These are phyloP conservation scores for Aphrophora alni DNA, from an alignment of 2,888 invertebrate species.

Conservation along the genomic window DNA sequence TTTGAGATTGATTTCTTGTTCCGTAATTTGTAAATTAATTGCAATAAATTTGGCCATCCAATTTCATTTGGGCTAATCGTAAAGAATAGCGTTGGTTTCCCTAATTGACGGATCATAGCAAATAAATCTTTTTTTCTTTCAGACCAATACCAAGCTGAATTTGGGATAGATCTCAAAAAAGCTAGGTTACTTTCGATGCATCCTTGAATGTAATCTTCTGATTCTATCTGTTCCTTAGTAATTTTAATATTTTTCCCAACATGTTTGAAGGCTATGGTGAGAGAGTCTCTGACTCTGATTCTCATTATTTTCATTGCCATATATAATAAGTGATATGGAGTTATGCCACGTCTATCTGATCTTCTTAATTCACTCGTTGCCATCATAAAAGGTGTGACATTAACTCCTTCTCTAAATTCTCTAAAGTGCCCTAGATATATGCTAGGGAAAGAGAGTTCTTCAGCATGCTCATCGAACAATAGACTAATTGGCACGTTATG, in stretches of 20 bases:
- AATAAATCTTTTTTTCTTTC: constrained; percentile 44
- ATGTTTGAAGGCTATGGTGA: constrained; percentile 51
- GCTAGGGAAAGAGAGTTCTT: constrained; percentile 54
- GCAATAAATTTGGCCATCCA: background rate
- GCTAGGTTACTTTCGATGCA: too few relatives aligned
- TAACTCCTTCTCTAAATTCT: constrained; percentile 52
- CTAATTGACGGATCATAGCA: constrained; percentile 42
- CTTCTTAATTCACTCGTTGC: constrained; percentile 56
- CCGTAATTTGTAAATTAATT: too few relatives aligned
- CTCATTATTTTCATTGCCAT: constrained; percentile 57
- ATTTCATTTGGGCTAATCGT: constrained; percentile 32
- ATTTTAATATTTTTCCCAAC: constrained; percentile 50
- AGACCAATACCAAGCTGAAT: too few relatives aligned
- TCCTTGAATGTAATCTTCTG: constrained; percentile 53
- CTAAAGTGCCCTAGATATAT: constrained; percentile 56
- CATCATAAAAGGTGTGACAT: constrained; percentile 55
- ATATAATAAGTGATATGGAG: constrained; percentile 54
- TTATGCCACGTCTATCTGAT: constrained; percentile 55
- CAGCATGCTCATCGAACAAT: constrained; percentile 49
- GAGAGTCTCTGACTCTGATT: constrained; percentile 43
- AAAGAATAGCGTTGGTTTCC: constrained; percentile 32
- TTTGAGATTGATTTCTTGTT: too few relatives aligned
- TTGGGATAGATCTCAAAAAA: constrained; percentile 37
- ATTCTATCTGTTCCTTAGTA: constrained; percentile 53
- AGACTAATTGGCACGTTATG: constrained; percentile 36